Conservation (phyloP, 1,140 invertebrate genomes). For the Micrasema longulum region DNA sequence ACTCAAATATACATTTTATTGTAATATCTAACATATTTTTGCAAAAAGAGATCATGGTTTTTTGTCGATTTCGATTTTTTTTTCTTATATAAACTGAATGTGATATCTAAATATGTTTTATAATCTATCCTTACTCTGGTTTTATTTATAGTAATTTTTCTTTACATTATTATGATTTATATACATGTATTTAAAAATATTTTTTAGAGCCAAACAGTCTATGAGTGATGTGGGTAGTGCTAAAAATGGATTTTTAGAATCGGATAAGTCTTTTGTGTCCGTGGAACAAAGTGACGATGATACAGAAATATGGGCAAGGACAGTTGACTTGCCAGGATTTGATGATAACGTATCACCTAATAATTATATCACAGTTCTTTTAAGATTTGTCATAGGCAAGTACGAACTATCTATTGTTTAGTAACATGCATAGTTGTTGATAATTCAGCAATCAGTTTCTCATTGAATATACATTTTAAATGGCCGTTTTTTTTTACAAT, state of each 20-base stretch:
- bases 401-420: too few species aligned
- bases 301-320: constrained; percentile 78
- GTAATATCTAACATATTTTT: too few species aligned
- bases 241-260: constrained; percentile 46
- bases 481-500: constrained; percentile 12
- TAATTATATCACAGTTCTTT: constrained; percentile 79
- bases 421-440: too few species aligned
- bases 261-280: constrained; percentile 64
- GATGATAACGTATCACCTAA: constrained; percentile 86
- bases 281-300: constrained; percentile 82
- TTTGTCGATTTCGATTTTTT: too few species aligned
- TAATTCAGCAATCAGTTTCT: too few species aligned
- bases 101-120: too few species aligned
- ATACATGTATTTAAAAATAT: not conserved
- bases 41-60: too few species aligned
- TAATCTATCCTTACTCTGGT: too few species aligned
- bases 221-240: constrained; percentile 39
- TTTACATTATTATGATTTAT: too few species aligned
- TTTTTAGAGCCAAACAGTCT: constrained; percentile 41
- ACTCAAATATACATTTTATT: too few species aligned
- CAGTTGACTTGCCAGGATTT: constrained; percentile 83
- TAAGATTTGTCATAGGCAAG: constrained; percentile 81
- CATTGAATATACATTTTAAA: not conserved
- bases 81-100: too few species aligned
- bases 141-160: too few species aligned